A percentile compares a stretch with the other conserved stretches of the same genome.
Evolutionary conservation across 2,888 invertebrate genomes (phyloP).

Genomic region (Aelia acuminata): DNA sequence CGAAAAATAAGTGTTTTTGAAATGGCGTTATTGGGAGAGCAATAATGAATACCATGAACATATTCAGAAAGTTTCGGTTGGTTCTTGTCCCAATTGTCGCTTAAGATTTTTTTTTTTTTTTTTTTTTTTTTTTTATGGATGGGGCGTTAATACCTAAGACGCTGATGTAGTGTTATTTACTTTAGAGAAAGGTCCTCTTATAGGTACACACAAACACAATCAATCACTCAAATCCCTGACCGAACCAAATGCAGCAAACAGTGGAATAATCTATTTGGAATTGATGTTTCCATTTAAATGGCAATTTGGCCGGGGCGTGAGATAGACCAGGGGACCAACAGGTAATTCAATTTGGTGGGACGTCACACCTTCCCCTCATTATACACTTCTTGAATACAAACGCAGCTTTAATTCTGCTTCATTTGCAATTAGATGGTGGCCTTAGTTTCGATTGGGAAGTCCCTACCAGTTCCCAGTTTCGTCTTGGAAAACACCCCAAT

Average conservation of each 20-base stretch:
- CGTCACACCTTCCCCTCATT: constrained; percentile 16
- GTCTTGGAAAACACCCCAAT: background rate
- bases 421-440: constrained; percentile 55
- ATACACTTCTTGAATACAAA: constrained; percentile 55
- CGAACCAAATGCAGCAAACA: background rate
- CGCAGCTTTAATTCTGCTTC: constrained; percentile 55
- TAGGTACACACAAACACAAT: background rate
- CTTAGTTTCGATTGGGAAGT: background rate
- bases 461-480: background rate
- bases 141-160: too few relatives aligned
- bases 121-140: too few relatives aligned
- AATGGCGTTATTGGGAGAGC: too few relatives aligned
- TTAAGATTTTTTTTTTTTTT: too few relatives aligned
- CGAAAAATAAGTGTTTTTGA: too few relatives aligned
- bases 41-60: too few relatives aligned
- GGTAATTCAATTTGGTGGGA: constrained; percentile 16
- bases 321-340: background rate
- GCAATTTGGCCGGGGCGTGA: background rate
- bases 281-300: background rate
- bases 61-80: too few relatives aligned
- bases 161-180: too few relatives aligned
- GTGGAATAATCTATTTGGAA: background rate
- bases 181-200: too few relatives aligned
- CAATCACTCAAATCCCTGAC: background rate
- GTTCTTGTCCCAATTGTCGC: too few relatives aligned